Conservation (phyloP, 2,888 invertebrate genomes). For the Eupeodes latifasciatus region DNA sequence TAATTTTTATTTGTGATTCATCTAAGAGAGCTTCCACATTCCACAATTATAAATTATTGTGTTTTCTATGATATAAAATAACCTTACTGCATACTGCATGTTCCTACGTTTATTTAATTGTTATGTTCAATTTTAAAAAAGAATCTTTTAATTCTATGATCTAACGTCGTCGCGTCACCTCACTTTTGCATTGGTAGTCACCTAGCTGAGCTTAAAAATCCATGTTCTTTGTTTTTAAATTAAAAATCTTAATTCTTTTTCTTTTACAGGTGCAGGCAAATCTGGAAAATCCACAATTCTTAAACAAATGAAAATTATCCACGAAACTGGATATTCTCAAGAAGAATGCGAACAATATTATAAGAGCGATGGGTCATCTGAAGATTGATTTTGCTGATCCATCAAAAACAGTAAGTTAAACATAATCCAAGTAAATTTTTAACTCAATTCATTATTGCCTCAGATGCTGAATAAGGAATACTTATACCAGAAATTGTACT, state of each 20-base stretch:
- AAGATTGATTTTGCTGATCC: slow-evolving; percentile 93
- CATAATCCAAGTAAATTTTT: not conserved
- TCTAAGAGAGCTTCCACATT: too few species aligned
- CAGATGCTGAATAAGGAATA: slow-evolving; percentile 93
- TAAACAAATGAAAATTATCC: slow-evolving; percentile 98
- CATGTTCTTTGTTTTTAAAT: too few species aligned
- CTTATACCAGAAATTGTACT: slow-evolving; percentile 91
- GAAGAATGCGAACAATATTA: slow-evolving; percentile 97
- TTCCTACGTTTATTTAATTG: too few species aligned
- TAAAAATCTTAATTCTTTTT: not conserved
- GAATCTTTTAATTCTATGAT: too few species aligned
- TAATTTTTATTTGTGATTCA: too few species aligned
- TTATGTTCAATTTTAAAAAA: too few species aligned
- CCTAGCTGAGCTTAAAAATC: too few species aligned
- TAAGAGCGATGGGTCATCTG: slow-evolving; percentile 95
- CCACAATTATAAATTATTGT: too few species aligned
- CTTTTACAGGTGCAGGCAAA: slow-evolving; percentile 93
- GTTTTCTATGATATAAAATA: too few species aligned
- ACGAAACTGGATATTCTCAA: slow-evolving; percentile 94
- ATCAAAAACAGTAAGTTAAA: slow-evolving; percentile 86
- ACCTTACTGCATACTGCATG: too few species aligned
- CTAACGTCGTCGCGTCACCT: too few species aligned
- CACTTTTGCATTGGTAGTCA: too few species aligned
- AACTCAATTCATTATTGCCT: slow-evolving; percentile 84
- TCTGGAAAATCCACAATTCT: slow-evolving; percentile 98